phyloP scores from a whole-genome alignment of 1,140 invertebrate genomes.

The Temnothorax longispinosus region DNA sequence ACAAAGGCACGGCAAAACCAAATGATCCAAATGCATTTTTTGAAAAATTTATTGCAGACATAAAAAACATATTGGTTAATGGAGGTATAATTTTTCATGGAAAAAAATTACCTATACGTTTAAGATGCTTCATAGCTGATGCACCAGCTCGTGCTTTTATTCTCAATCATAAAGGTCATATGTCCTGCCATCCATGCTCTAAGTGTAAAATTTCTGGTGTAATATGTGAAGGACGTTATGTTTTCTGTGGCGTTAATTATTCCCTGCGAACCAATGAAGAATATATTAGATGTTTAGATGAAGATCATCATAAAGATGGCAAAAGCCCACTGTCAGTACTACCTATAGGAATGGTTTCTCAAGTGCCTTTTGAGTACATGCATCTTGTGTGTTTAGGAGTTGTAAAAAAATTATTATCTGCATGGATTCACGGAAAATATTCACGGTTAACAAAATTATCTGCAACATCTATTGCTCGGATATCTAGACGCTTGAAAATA shows the following conservation, averaged over 20 bases:
- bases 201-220: constrained; percentile 62
- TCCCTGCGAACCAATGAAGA: constrained; percentile 39
- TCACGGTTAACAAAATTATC: neutral
- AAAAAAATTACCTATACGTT: neutral
- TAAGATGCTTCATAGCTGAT: constrained; percentile 56
- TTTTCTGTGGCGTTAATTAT: constrained; percentile 30
- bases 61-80: neutral
- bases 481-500: neutral
- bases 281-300: constrained; percentile 54
- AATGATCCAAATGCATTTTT: neutral
- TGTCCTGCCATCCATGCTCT: constrained; percentile 51
- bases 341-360: constrained; percentile 32
- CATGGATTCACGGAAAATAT: neutral
- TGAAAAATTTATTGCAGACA: neutral
- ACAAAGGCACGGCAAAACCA: neutral
- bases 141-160: constrained; percentile 55
- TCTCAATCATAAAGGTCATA: constrained; percentile 22
- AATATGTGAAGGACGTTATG: neutral
- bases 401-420: neutral
- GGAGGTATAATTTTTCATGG: neutral
- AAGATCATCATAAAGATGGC: constrained; percentile 59
- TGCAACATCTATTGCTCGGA: neutral
- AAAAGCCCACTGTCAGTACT: constrained; percentile 7
- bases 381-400: neutral
- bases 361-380: neutral